phyloP scores from a whole-genome alignment of 1,140 invertebrate genomes.

The Adoxophyes honmai region DNA sequence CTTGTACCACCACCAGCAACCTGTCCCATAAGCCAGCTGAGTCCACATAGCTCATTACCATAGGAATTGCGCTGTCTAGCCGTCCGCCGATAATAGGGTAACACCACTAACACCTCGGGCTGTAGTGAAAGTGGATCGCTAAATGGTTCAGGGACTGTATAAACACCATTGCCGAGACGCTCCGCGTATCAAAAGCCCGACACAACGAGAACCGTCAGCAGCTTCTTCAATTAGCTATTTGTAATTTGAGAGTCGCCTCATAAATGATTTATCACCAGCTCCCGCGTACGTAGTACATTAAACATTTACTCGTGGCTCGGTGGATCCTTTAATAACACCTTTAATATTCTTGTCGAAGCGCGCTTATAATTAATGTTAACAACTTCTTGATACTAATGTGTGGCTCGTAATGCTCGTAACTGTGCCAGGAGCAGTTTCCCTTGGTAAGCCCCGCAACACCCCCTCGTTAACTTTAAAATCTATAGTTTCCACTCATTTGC shows the following conservation, averaged over 20 bases:
- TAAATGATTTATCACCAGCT: slow-evolving; percentile 1
- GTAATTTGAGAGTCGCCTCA: background rate
- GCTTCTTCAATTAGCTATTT: no score
- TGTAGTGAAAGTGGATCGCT: slow-evolving; percentile 42
- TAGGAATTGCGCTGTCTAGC: slow-evolving; percentile 49
- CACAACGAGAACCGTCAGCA: no score
- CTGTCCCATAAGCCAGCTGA: slow-evolving; percentile 26
- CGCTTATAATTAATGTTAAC: slow-evolving; percentile 24
- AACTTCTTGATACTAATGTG: slow-evolving; percentile 29
- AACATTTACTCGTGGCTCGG: slow-evolving; percentile 1
- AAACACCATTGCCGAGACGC: background rate
- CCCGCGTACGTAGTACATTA: background rate
- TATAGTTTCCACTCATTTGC: slow-evolving; percentile 30
- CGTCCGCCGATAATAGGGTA: slow-evolving; percentile 36
- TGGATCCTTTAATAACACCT: slow-evolving; percentile 18
- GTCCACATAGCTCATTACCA: slow-evolving; percentile 41
- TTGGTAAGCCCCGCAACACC: background rate
- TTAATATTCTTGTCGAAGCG: slow-evolving; percentile 24
- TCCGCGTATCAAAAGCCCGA: no score
- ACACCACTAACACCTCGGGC: slow-evolving; percentile 31
- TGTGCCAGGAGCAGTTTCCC: slow-evolving; percentile 16
- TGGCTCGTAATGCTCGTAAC: slow-evolving; percentile 18
- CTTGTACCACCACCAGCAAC: slow-evolving; percentile 27
- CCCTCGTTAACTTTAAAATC: background rate
- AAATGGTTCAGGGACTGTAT: slow-evolving; percentile 1